Percentiles rank a stretch among this genome's conserved stretches.
Evolutionary conservation across 2,113 vertebrate species (phyloP).

Genomic region (Carassius gibelio): DNA sequence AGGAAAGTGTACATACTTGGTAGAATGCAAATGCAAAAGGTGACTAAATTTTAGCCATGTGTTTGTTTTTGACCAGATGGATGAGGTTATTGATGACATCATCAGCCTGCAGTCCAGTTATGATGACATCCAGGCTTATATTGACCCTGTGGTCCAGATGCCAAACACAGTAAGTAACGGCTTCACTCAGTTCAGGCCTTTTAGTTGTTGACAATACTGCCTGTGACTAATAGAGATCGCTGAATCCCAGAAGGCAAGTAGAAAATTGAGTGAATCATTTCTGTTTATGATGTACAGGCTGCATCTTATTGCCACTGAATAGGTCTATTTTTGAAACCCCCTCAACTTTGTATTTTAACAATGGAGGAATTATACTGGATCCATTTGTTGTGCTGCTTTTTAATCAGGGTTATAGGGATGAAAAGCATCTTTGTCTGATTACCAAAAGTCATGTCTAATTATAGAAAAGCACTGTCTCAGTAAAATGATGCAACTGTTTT

Average conservation of each 20-base stretch:
- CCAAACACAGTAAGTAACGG: slow-evolving; percentile 88
- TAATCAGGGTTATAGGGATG: slow-evolving; percentile 39
- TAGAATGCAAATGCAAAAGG: neutral
- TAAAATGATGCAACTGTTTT: slow-evolving; percentile 38
- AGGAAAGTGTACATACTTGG: neutral
- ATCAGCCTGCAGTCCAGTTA: slow-evolving; percentile 88
- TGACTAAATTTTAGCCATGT: neutral
- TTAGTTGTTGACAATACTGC: neutral
- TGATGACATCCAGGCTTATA: slow-evolving; percentile 87
- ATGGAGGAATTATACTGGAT: slow-evolving; percentile 45
- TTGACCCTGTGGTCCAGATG: slow-evolving; percentile 89
- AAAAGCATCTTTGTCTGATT: slow-evolving; percentile 54
- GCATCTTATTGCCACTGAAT: slow-evolving; percentile 24
- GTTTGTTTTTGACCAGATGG: slow-evolving; percentile 79
- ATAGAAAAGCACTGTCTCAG: slow-evolving; percentile 29
- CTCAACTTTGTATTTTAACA: slow-evolving; percentile 46
- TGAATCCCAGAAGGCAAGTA: slow-evolving; percentile 33
- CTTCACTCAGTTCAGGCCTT: neutral
- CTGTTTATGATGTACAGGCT: slow-evolving; percentile 20
- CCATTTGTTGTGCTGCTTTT: slow-evolving; percentile 53
- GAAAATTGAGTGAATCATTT: slow-evolving; percentile 36
- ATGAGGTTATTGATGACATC: slow-evolving; percentile 96
- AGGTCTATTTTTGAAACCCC: slow-evolving; percentile 34
- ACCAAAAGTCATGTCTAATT: slow-evolving; percentile 39
- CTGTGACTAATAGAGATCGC: slow-evolving; percentile 8